phyloP scores from a whole-genome alignment of 2,113 vertebrate genomes.

The Arenaria interpres region DNA sequence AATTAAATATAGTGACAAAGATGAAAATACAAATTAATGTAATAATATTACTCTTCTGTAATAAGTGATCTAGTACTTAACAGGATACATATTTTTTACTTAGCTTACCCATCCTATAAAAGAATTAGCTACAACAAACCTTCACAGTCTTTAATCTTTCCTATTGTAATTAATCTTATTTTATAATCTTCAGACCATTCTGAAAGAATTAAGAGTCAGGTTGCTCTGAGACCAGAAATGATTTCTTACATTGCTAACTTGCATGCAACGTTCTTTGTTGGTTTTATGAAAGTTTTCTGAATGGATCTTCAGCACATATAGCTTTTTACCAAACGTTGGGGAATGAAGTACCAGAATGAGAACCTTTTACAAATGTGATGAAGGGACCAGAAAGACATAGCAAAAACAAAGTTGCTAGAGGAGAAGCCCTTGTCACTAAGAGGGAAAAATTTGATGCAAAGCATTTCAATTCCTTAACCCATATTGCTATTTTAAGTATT shows the following conservation, averaged over 20 bases:
- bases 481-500: conserved; percentile 4
- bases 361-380: background rate
- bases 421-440: background rate
- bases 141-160: background rate
- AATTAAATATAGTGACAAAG: background rate
- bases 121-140: background rate
- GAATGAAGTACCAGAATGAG: background rate
- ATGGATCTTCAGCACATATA: background rate
- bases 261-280: background rate
- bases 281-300: background rate
- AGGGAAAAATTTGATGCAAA: background rate
- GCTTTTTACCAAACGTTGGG: background rate
- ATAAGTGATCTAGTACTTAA: background rate
- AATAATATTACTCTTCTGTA: background rate
- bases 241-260: background rate
- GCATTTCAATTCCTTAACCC: background rate
- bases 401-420: background rate
- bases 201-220: background rate
- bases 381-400: background rate
- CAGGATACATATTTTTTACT: background rate
- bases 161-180: background rate
- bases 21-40: background rate
- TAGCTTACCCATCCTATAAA: background rate
- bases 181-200: background rate
- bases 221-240: background rate